These are phyloP conservation scores for Cryptotis parvus DNA, from an alignment of 2,113 vertebrate genomes.

Conservation along the genomic window DNA sequence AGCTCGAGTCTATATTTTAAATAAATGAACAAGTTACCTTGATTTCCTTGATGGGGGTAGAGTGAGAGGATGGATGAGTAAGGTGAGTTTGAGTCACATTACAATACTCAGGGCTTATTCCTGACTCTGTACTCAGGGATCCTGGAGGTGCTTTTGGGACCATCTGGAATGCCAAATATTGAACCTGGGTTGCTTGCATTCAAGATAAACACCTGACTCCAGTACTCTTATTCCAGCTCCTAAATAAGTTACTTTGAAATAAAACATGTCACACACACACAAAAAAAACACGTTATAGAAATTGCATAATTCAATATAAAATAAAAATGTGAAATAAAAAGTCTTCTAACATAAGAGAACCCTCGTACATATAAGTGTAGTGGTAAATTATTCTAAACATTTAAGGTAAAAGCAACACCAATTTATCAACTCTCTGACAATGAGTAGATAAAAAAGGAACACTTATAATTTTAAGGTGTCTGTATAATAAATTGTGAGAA, in stretches of 20 bases:
- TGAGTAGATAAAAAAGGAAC: not conserved
- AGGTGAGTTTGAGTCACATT: not conserved
- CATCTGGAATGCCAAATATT: too few relatives aligned
- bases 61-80: too few relatives aligned
- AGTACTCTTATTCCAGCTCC: too few relatives aligned
- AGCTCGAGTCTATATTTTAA: too few relatives aligned
- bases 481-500: not conserved
- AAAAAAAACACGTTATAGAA: not conserved
- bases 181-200: too few relatives aligned
- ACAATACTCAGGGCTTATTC: too few relatives aligned
- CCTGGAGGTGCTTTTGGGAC: too few relatives aligned
- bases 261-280: not conserved
- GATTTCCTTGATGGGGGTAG: not conserved
- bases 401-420: constrained; percentile 5
- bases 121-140: too few relatives aligned
- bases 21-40: too few relatives aligned
- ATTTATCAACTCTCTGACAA: not conserved
- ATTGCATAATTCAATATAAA: not conserved
- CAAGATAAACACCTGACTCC: too few relatives aligned
- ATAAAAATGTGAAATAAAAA: constrained; percentile 29
- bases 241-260: not conserved
- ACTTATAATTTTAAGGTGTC: not conserved
- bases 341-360: not conserved
- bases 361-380: not conserved
- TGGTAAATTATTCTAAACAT: constrained; percentile 30